Percentiles rank a stretch among this genome's conserved stretches.
phyloP scores from a whole-genome alignment of 2,888 invertebrate species.

The Pristionchus fissidentatus region DNA sequence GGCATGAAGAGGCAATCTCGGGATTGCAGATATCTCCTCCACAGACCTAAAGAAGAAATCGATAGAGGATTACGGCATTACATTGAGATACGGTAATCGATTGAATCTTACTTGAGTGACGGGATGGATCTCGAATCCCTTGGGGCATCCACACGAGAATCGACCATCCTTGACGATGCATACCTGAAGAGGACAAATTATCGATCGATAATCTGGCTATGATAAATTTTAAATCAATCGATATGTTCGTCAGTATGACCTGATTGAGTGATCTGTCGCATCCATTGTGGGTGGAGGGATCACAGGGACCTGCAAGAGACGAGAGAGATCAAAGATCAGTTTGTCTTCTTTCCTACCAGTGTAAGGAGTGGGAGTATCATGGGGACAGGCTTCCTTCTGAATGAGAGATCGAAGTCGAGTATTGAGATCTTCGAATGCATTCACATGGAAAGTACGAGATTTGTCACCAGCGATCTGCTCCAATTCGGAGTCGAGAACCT shows the following conservation, averaged over 20 bases:
- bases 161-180: conserved; percentile 62
- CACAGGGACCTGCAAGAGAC: conserved; percentile 63
- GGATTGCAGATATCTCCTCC: conserved; percentile 73
- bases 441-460: conserved; percentile 67
- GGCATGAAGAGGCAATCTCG: conserved; percentile 69
- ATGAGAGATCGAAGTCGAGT: conserved; percentile 69
- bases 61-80: neutral
- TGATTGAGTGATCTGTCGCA: conserved; percentile 71
- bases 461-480: conserved; percentile 60
- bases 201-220: neutral
- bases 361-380: conserved; percentile 51
- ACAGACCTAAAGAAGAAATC: conserved; percentile 60
- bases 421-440: conserved; percentile 72
- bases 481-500: conserved; percentile 61
- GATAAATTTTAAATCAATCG: neutral
- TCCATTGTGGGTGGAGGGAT: conserved; percentile 65
- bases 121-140: conserved; percentile 71
- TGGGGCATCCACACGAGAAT: conserved; percentile 66
- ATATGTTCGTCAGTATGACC: neutral
- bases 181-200: conserved; percentile 48
- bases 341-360: no score
- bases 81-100: no score
- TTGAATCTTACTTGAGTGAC: conserved; percentile 58
- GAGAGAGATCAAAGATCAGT: neutral
- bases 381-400: conserved; percentile 60